These are phyloP conservation scores for Falcaria lacertinaria DNA, from an alignment of 2,888 invertebrate genomes.

Conservation along the genomic window DNA sequence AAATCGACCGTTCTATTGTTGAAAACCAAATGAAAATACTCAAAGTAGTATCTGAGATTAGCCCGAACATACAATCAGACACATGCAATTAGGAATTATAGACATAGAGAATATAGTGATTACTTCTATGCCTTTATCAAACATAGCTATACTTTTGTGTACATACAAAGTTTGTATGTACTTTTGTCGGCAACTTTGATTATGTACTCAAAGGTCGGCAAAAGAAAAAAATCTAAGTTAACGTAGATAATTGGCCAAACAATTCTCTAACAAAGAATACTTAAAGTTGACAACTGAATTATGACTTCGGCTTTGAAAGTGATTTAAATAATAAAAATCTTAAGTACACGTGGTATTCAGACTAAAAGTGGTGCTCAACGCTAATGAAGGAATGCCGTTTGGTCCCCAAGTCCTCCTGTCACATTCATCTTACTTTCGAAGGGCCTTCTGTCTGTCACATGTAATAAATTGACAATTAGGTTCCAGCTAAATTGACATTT, in stretches of 20 bases:
- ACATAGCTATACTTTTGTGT: no score
- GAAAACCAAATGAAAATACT: no score
- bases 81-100: no score
- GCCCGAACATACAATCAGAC: no score
- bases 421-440: constrained; percentile 41
- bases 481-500: background rate
- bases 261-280: background rate
- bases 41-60: no score
- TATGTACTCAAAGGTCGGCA: no score
- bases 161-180: no score
- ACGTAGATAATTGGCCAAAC: background rate
- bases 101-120: no score
- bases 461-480: constrained; percentile 1
- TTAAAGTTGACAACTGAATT: constrained; percentile 29
- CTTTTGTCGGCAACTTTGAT: no score
- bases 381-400: constrained; percentile 62
- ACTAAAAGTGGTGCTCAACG: constrained; percentile 28
- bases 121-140: no score
- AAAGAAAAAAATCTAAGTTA: no score
- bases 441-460: background rate
- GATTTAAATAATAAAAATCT: constrained; percentile 37
- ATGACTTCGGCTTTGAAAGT: constrained; percentile 32
- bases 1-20: no score
- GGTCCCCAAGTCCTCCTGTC: constrained; percentile 48
- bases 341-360: constrained; percentile 29